Evolutionary conservation across 1,140 invertebrate genomes (phyloP).

Genomic region (Sinella curviseta): DNA sequence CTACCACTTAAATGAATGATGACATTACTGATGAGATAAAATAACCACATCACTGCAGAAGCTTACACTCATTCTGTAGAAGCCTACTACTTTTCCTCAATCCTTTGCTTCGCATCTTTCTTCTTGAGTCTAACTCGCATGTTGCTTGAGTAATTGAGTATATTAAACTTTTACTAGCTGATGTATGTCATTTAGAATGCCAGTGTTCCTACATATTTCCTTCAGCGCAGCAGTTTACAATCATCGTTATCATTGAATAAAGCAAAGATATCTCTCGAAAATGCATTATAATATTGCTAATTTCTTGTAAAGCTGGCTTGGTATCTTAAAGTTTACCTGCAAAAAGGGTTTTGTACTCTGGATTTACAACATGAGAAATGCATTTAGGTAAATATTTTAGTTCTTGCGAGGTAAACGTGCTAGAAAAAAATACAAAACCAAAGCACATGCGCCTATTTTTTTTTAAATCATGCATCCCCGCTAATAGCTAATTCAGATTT

Average conservation of each 20-base stretch:
- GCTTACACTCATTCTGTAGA: background rate
- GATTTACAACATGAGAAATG: background rate
- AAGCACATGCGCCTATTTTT: background rate
- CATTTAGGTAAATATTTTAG: background rate
- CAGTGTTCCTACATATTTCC: too few species aligned
- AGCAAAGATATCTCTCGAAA: too few species aligned
- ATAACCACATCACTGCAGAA: background rate
- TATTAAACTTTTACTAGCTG: background rate
- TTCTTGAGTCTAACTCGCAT: background rate
- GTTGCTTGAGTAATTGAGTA: background rate
- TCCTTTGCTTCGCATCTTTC: too few species aligned
- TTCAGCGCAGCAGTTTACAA: background rate
- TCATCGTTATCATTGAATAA: too few species aligned
- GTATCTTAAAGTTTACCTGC: background rate
- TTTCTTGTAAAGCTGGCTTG: too few species aligned
- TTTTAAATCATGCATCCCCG: background rate
- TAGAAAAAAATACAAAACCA: background rate
- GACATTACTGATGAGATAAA: background rate
- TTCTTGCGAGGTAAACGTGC: background rate
- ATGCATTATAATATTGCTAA: too few species aligned
- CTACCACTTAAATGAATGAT: background rate
- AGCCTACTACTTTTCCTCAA: too few species aligned
- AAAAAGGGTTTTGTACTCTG: background rate
- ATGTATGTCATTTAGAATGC: background rate
- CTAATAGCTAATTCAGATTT: too few species aligned